These are phyloP conservation scores for Cavia porcellus DNA, from an alignment of 2,113 vertebrate species.

Conservation along the genomic window DNA sequence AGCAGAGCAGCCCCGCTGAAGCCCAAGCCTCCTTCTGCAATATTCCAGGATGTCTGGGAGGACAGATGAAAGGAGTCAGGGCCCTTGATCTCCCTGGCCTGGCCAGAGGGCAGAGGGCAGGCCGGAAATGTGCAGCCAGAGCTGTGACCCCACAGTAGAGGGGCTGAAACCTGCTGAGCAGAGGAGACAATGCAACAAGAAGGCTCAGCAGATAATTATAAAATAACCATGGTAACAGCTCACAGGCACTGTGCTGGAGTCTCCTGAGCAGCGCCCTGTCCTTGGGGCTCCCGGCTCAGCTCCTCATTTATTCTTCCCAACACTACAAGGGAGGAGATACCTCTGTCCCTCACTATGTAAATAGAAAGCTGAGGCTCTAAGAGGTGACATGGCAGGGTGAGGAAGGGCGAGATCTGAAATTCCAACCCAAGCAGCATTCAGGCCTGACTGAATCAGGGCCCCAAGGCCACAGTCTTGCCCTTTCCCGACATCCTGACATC, in stretches of 20 bases:
- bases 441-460: background rate
- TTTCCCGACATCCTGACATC: background rate
- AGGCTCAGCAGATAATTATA: background rate
- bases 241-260: accelerated
- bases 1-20: background rate
- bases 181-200: background rate
- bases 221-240: background rate
- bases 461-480: background rate
- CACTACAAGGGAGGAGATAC: background rate
- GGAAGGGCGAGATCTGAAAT: background rate
- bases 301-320: background rate
- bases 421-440: background rate
- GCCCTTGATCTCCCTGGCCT: constrained; percentile 68
- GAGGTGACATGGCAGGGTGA: accelerated
- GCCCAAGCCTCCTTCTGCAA: constrained; percentile 4
- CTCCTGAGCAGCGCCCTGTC: background rate
- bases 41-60: constrained; percentile 31
- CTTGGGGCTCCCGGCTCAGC: background rate
- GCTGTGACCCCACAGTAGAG: constrained; percentile 25
- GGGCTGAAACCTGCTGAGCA: constrained; percentile 23
- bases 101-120: constrained; percentile 59
- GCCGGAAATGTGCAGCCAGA: constrained; percentile 61
- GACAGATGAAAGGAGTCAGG: constrained; percentile 68
- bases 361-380: background rate
- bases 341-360: background rate